Evolutionary conservation across 2,113 vertebrate genomes (phyloP).

Genomic region (Apodemus sylvaticus): DNA sequence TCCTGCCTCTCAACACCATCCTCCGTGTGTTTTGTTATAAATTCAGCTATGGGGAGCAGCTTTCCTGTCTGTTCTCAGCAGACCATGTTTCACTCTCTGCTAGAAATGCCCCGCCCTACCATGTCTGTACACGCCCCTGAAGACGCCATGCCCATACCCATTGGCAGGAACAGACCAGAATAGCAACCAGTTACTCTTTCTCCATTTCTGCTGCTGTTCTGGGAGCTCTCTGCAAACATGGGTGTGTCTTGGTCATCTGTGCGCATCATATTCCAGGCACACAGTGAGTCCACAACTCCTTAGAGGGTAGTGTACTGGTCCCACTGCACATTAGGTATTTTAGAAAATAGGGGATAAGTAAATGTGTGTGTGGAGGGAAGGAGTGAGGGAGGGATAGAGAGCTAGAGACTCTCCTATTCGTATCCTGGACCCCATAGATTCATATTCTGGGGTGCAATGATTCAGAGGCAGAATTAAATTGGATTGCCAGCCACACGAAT

Average conservation of each 20-base stretch:
- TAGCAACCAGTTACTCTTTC: neutral
- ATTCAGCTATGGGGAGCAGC: neutral
- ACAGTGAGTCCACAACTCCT: neutral
- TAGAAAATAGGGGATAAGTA: accelerated
- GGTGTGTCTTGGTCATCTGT: neutral
- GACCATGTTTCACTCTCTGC: neutral
- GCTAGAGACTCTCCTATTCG: accelerated
- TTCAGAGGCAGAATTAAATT: neutral
- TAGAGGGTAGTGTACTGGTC: accelerated
- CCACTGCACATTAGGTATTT: neutral
- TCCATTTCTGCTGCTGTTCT: neutral
- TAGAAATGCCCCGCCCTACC: neutral
- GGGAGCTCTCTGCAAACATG: neutral
- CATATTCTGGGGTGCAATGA: neutral
- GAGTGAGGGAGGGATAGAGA: too few species aligned
- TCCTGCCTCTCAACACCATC: neutral
- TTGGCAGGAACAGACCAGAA: neutral
- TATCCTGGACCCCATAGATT: neutral
- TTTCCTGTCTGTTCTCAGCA: neutral
- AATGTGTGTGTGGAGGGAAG: too few species aligned
- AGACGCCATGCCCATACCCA: neutral
- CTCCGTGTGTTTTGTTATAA: neutral
- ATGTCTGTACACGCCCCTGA: neutral
- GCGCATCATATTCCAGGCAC: neutral
- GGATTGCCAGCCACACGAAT: neutral